Base-by-base conservation (phyloP, 35 echinoderm and acorn worm genomes). In the Anneissia japonica region DNA sequence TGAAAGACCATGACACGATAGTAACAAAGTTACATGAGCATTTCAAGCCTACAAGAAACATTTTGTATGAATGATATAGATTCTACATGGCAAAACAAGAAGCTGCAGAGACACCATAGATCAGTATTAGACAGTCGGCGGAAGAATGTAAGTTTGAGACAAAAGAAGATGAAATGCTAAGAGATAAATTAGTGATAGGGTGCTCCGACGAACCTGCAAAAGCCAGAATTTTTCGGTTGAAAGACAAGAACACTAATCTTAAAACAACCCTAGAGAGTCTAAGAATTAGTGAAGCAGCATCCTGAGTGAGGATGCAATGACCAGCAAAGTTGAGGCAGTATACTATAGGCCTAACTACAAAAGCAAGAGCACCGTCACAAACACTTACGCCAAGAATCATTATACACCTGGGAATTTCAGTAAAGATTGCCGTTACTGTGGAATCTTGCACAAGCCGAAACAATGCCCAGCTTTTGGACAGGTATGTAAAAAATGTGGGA, bases 11-110 rank as follows among this genome's bases (percentile, higher is more conserved):
- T 38, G 39, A 39, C 73, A 39, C 84, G 9, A 86, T 86, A 51
- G 38, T 77, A 28, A 45, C 2, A 29, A 86, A 77, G 38, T 39
- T 86, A 38, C 36, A 77, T 39, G 84, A 76, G 28, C 84, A 86
- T 86, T 86, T 86, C 30, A 75, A 30, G 23, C 76, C 75, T 0
- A 73, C 74, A 80, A 87, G 85, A 80, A 87, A 87, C 80, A 74
- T 86, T 31, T 73, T 86, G 4, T 75, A 37, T 35, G 35, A 75
- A 32, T 36, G 84, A 13, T 73, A 86, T 76, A 79, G 51, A 80
- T 87, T 87, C 55, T 80, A 76, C 38, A 37, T 36, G 16, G 43
- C 85, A 39, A 37, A 77, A 37, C 85, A 87, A 87, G 14, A 87
- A 74, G 21, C 73, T 10, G 76, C 40, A 9, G 76, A 87, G 51